Base-by-base conservation (phyloP, 1,140 invertebrate genomes). In the Pararge aegeria region DNA sequence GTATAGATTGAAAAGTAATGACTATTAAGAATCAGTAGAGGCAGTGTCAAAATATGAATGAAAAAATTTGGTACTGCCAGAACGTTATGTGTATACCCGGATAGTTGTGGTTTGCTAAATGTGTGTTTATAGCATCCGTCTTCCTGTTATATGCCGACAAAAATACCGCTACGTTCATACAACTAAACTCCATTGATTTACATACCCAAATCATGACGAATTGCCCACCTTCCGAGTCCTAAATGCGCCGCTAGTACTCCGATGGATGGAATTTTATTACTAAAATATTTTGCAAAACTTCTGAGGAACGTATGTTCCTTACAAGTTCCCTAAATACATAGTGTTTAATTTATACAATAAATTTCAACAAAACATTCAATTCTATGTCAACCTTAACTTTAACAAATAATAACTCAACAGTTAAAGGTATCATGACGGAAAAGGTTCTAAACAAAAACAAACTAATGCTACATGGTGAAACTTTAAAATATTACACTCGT, bases 151-250 rank as follows among this genome's bases (percentile, higher is more conserved):
- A 73, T 71, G 80, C 78, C 81, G 83, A 83, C 86, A 69, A 83
- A 83, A 89, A 87, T 83, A 83, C 86, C 80, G 86, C 87, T 89
- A 83, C 76, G 70, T 66, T 63, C 72, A 73, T 78, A 75, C 80
- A 85, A 78, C 78, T 81, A 80, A 84, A 84, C 73, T 81, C 64
- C 75, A 79, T 79, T 76, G 82, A 86, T 87, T 89, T 82, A 85
- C 80, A 83, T 88, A 86, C 80, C 80, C 81, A 84, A 86, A 82
- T 83, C 80, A 81, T 86, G 83, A 83, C 81, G 82, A 89, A 86
- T 86, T 83, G 75, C 73, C 68, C 73, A 80, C 78, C 82, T 78
- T 80, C 71, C 75, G 76, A 67, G 70, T 68, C 79, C 75, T 60
- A 80, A 87, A 78, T 78, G 55, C 58, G 52, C 57, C 34, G 42